Percentiles rank a stretch among this genome's conserved stretches.
phyloP scores from a whole-genome alignment of 2,888 invertebrate species.

The Pelosia muscerda region DNA sequence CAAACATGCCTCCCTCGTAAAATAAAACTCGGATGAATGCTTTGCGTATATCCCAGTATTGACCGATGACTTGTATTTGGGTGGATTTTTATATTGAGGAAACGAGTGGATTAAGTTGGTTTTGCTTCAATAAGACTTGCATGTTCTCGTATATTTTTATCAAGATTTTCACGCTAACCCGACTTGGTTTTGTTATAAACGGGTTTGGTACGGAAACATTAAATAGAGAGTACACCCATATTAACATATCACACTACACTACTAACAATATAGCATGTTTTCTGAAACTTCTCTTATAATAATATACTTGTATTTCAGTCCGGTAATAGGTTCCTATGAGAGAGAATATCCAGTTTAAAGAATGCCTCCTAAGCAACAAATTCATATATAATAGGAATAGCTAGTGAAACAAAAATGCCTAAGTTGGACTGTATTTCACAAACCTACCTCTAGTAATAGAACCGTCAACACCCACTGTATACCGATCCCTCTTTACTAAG shows the following conservation, averaged over 20 bases:
- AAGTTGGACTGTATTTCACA: not conserved
- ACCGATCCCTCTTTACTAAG: slow-evolving; percentile 20
- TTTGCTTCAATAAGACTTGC: not conserved
- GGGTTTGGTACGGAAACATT: no score
- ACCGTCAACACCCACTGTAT: slow-evolving; percentile 16
- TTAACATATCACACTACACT: no score
- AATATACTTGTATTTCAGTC: no score
- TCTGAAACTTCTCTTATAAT: no score
- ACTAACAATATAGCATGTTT: no score
- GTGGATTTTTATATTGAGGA: slow-evolving; percentile 3
- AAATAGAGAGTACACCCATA: no score
- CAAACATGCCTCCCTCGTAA: slow-evolving; percentile 22
- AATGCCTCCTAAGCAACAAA: not conserved
- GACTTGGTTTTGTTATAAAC: not conserved
- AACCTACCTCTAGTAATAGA: not conserved
- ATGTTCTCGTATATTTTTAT: not conserved
- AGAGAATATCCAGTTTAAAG: not conserved
- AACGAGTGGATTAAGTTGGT: slow-evolving; percentile 1
- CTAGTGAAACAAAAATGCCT: not conserved
- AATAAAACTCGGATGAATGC: slow-evolving; percentile 23
- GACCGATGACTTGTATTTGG: slow-evolving; percentile 10
- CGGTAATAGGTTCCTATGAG: not conserved
- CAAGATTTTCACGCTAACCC: not conserved
- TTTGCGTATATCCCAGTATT: slow-evolving; percentile 14
- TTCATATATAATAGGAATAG: not conserved